These are phyloP conservation scores for Epistrophe eligans DNA, from an alignment of 2,888 invertebrate genomes.

Conservation along the genomic window DNA sequence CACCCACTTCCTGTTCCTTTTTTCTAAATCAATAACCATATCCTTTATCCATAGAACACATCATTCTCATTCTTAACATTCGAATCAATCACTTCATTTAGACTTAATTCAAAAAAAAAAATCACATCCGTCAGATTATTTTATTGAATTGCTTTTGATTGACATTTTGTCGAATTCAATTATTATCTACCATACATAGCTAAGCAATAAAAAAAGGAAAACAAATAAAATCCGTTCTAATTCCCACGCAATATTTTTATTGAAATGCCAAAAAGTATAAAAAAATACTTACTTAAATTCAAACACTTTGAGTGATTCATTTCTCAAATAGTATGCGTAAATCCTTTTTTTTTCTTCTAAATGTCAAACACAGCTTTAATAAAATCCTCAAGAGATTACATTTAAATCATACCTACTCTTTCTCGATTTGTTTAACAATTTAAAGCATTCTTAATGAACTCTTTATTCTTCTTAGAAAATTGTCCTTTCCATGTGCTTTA, in stretches of 20 bases:
- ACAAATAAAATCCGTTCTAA: neutral
- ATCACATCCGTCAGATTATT: slow-evolving; percentile 27
- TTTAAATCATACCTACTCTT: neutral
- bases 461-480: neutral
- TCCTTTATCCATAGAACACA: neutral
- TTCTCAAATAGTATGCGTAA: neutral
- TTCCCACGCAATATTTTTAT: slow-evolving; percentile 1
- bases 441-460: slow-evolving; percentile 4
- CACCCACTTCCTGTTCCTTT: slow-evolving; percentile 6
- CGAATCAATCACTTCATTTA: slow-evolving; percentile 18
- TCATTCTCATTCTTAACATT: neutral
- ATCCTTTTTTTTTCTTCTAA: neutral
- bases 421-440: neutral
- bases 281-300: neutral
- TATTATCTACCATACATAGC: neutral
- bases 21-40: slow-evolving; percentile 13
- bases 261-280: neutral
- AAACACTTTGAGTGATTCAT: slow-evolving; percentile 9
- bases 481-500: neutral
- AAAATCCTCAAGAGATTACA: neutral
- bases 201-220: neutral
- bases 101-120: slow-evolving; percentile 15
- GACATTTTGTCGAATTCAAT: slow-evolving; percentile 20
- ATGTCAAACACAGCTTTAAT: neutral
- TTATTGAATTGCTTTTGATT: slow-evolving; percentile 27